A percentile compares a stretch with the other conserved stretches of the same genome.
phyloP scores from a whole-genome alignment of 2,113 vertebrate genomes.

The Syngnathus typhle region DNA sequence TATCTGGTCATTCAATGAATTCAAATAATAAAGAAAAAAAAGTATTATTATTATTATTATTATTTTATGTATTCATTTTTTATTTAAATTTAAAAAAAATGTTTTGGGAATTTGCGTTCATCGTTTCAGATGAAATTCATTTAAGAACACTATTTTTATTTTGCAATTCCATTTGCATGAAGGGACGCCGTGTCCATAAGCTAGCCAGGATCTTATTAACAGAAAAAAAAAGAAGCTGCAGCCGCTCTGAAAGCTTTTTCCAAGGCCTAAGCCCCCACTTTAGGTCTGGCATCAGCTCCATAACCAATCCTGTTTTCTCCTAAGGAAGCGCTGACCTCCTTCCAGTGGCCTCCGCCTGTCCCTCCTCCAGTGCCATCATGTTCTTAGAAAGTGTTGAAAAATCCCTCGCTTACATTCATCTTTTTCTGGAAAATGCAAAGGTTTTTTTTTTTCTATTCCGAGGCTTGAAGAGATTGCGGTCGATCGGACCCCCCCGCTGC shows the following conservation, averaged over 20 bases:
- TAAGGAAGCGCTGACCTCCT: constrained; percentile 43
- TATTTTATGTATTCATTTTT: too few species aligned
- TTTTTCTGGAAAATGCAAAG: constrained; percentile 35
- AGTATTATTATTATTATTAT: neutral
- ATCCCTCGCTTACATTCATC: constrained; percentile 18
- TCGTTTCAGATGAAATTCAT: neutral
- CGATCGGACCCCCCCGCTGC: constrained; percentile 22
- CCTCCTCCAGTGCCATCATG: constrained; percentile 21
- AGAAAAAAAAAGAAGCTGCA: constrained; percentile 36
- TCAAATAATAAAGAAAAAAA: neutral
- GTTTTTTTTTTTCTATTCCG: constrained; percentile 31
- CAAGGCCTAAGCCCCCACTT: constrained; percentile 35
- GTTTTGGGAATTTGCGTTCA: neutral
- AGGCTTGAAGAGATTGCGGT: constrained; percentile 20
- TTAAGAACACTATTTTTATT: constrained; percentile 2
- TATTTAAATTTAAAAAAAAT: too few species aligned
- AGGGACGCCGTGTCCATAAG: constrained; percentile 36
- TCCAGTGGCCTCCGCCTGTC: constrained; percentile 26
- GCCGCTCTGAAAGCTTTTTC: constrained; percentile 38
- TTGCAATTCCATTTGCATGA: constrained; percentile 21
- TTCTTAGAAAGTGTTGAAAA: constrained; percentile 38
- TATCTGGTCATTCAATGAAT: neutral
- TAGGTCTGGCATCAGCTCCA: constrained; percentile 58
- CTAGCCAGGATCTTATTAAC: constrained; percentile 49
- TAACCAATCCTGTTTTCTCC: constrained; percentile 68